These are phyloP conservation scores for Chitala chitala DNA, from an alignment of 2,113 vertebrate species.

Conservation along the genomic window DNA sequence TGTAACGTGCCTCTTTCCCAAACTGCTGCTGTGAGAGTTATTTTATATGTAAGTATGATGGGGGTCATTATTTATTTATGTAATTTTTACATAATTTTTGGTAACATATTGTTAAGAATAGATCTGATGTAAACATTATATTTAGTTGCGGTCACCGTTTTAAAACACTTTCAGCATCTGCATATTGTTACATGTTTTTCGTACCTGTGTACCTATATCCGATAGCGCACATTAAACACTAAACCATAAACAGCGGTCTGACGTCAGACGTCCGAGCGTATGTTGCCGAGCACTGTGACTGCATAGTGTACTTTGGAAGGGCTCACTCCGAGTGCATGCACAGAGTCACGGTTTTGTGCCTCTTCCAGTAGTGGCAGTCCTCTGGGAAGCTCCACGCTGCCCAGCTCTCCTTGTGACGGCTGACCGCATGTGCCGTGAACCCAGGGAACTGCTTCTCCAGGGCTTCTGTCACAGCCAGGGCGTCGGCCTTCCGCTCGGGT, in stretches of 20 bases:
- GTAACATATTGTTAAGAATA: too few relatives aligned
- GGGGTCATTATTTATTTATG: too few relatives aligned
- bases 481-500: conserved; percentile 48
- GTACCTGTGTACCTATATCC: too few relatives aligned
- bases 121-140: too few relatives aligned
- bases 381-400: conserved; percentile 61
- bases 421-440: conserved; percentile 62
- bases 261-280: not conserved
- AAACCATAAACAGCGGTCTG: not conserved
- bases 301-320: not conserved
- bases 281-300: not conserved
- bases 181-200: too few relatives aligned
- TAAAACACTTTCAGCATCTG: too few relatives aligned
- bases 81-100: too few relatives aligned
- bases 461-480: conserved; percentile 49
- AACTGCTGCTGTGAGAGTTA: too few relatives aligned
- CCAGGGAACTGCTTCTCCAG: conserved; percentile 53
- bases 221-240: not conserved
- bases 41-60: too few relatives aligned
- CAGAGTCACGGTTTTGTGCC: conserved; percentile 59
- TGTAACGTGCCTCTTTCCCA: too few relatives aligned
- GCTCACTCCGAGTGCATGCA: conserved; percentile 60
- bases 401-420: conserved; percentile 56
- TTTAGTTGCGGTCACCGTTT: too few relatives aligned
- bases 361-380: conserved; percentile 68